These are phyloP conservation scores for Gallinago media DNA, from an alignment of 2,113 vertebrate species.

Conservation along the genomic window DNA sequence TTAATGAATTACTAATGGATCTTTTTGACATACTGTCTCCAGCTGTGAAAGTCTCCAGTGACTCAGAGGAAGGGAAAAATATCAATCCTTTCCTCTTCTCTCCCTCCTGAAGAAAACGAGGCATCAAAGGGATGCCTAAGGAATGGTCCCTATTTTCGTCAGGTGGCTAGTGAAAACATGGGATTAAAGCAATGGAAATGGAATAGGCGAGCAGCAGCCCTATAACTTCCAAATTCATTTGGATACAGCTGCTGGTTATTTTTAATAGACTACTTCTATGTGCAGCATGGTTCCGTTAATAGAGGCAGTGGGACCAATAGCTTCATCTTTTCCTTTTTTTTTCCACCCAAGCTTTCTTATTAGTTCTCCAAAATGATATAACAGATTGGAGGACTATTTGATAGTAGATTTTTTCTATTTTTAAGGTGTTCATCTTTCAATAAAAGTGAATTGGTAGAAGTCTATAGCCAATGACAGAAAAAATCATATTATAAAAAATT, in stretches of 20 bases:
- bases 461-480: neutral
- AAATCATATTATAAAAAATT: neutral
- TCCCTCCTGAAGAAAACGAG: neutral
- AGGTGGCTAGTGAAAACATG: neutral
- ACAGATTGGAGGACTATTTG: neutral
- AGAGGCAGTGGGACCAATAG: neutral
- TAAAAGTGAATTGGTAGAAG: neutral
- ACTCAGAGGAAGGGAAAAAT: constrained; percentile 11
- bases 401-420: neutral
- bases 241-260: neutral
- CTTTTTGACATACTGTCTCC: constrained; percentile 8
- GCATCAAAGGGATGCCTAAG: neutral
- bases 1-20: constrained; percentile 18
- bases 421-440: neutral
- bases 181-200: neutral
- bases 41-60: constrained; percentile 20
- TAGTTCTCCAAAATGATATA: neutral
- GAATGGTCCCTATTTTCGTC: neutral
- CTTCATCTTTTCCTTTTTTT: neutral
- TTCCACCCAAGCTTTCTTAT: neutral
- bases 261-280: neutral
- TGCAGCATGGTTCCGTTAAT: fast-evolving
- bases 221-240: neutral
- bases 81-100: neutral
- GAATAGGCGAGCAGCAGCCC: neutral